Base-by-base conservation (phyloP, 2,888 invertebrate genomes). In the Apotomis turbidana region DNA sequence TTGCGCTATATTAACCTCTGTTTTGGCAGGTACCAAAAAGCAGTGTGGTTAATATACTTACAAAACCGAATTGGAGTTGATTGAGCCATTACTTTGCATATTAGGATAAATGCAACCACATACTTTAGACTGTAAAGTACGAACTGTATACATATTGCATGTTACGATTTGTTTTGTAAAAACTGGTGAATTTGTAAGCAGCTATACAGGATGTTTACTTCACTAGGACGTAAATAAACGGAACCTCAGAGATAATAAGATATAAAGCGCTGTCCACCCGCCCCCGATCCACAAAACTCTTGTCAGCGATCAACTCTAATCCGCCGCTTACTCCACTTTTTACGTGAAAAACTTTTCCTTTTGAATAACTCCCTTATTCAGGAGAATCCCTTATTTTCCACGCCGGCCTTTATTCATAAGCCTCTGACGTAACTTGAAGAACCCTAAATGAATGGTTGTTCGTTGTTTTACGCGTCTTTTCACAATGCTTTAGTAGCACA, bases 381-480 rank as follows among this genome's bases (percentile, higher is more conserved):
- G 72, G 52, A 59, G 62, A 63, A 72, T 63, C 72, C 72, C 68
- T 72, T 68, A 68, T 59, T 72, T 63, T 84, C 86, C 86, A 85
- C 85, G 83, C 89, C 90, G 52, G 71, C 90, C 89, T 91, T 92
- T 92, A 92, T 92, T 91, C 91, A 92, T 91, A 91, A 91, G 90
- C 88, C 87, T 80, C 87, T 89, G 89, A 90, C 89, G 91, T 88
- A 90, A 91, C 90, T 90, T 87, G 85, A 88, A 90, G 88, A 88
- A 85, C 87, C 90, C 87, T 89, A 91, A 93, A 93, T 92, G 90
- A 92, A 93, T 89, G 92, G 93, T 85, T 91, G 91, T 93, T 93
- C 90, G 88, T 91, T 92, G 90, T 93, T 93, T 93, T 93, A 93
- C 91, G 91, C 89, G 87, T 90, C 90, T 91, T 90, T 91, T 90